These are phyloP conservation scores for Stichopus chloronotus DNA, from an alignment of 35 echinoderm and acorn worm genomes.

Conservation along the genomic window DNA sequence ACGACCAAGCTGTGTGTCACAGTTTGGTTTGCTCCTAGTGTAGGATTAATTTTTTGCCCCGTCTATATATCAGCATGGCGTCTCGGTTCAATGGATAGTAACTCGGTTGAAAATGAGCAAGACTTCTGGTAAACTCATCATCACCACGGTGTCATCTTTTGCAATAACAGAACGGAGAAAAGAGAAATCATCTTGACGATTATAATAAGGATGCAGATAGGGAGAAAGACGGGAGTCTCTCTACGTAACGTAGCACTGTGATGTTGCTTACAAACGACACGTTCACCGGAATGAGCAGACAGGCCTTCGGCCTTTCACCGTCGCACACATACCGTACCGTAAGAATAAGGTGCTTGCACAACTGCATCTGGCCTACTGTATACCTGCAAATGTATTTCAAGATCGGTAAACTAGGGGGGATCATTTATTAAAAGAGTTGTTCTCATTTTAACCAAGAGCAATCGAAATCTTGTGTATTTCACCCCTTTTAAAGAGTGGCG, in stretches of 20 bases:
- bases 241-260: background rate
- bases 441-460: too few relatives aligned
- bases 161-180: slow-evolving; percentile 25
- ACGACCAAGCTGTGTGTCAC: slow-evolving; percentile 10
- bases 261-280: too few relatives aligned
- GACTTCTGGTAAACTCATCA: slow-evolving; percentile 55
- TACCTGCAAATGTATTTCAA: too few relatives aligned
- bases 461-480: too few relatives aligned
- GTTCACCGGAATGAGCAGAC: too few relatives aligned
- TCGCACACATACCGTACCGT: too few relatives aligned
- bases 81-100: slow-evolving; percentile 56
- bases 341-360: too few relatives aligned
- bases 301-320: too few relatives aligned
- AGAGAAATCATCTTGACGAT: background rate
- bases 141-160: slow-evolving; percentile 27
- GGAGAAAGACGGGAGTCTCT: background rate
- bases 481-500: too few relatives aligned
- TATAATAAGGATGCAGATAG: background rate
- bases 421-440: too few relatives aligned
- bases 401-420: too few relatives aligned
- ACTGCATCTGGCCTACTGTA: too few relatives aligned
- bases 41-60: background rate
- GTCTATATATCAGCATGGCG: slow-evolving; percentile 56
- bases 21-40: slow-evolving; percentile 33
- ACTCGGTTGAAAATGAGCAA: slow-evolving; percentile 58